A percentile compares a stretch with the other conserved stretches of the same genome.
Evolutionary conservation across 2,797 vertebrate genomes (phyloP).

Genomic region (Buphagus erythrorhynchus): DNA sequence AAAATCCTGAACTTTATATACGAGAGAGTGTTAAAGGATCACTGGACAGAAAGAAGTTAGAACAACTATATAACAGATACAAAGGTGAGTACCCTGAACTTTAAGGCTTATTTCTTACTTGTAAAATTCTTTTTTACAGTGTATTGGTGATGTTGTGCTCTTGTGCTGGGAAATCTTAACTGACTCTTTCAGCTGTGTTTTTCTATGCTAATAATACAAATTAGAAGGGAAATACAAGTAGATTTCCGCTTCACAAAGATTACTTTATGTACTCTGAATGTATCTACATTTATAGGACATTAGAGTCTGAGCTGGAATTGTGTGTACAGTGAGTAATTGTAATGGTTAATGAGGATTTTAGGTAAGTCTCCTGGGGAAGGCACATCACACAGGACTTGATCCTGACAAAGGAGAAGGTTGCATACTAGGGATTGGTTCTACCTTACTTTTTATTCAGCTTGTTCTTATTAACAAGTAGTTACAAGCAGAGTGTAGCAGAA

Average conservation of each 20-base stretch:
- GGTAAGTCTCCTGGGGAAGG: not conserved
- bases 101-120: not conserved
- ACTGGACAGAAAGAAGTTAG: slow-evolving; percentile 95
- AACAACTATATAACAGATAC: slow-evolving; percentile 97
- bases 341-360: not conserved
- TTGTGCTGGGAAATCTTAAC: not conserved
- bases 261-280: not conserved
- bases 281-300: not conserved
- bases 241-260: not conserved
- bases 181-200: not conserved
- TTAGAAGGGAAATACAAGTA: not conserved
- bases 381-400: not conserved
- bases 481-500: not conserved
- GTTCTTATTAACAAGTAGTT: not conserved
- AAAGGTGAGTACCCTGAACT: slow-evolving; percentile 84
- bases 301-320: not conserved
- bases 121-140: not conserved
- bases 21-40: slow-evolving; percentile 91
- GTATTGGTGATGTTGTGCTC: not conserved
- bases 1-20: slow-evolving; percentile 97
- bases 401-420: not conserved
- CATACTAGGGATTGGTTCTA: not conserved
- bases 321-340: not conserved
- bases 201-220: not conserved
- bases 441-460: not conserved